Percentiles rank a stretch among this genome's conserved stretches.
phyloP scores from a whole-genome alignment of 2,113 vertebrate species.

The Erythrocercus mccallii region DNA sequence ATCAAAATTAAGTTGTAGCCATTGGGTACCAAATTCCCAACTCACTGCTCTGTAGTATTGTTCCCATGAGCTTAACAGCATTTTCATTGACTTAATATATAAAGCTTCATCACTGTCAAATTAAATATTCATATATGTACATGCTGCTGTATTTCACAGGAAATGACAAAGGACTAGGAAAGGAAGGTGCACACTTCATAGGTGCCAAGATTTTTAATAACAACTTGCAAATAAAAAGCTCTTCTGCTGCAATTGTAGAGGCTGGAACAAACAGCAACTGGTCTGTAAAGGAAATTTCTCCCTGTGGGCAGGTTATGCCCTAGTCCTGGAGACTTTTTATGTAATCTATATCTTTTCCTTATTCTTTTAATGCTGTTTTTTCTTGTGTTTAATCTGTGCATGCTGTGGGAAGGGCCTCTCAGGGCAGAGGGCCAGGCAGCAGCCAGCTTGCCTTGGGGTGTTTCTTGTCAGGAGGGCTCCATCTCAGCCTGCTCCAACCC shows the following conservation, averaged over 20 bases:
- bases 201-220: background rate
- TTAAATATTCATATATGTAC: background rate
- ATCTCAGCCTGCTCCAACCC: background rate
- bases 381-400: background rate
- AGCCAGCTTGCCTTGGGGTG: background rate
- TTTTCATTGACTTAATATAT: background rate
- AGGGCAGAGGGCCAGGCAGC: fast-evolving
- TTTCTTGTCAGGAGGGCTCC: constrained; percentile 16
- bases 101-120: constrained; percentile 8
- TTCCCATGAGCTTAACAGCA: background rate
- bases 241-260: background rate
- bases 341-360: background rate
- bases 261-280: background rate
- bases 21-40: background rate
- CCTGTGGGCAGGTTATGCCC: background rate
- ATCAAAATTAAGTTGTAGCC: background rate
- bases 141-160: background rate
- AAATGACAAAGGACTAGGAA: background rate
- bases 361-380: background rate
- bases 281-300: background rate
- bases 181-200: background rate
- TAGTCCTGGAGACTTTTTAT: background rate
- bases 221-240: background rate
- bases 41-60: background rate
- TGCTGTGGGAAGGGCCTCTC: background rate